Conservation (phyloP, 2,888 invertebrate species). For the Rosalia funebris region DNA sequence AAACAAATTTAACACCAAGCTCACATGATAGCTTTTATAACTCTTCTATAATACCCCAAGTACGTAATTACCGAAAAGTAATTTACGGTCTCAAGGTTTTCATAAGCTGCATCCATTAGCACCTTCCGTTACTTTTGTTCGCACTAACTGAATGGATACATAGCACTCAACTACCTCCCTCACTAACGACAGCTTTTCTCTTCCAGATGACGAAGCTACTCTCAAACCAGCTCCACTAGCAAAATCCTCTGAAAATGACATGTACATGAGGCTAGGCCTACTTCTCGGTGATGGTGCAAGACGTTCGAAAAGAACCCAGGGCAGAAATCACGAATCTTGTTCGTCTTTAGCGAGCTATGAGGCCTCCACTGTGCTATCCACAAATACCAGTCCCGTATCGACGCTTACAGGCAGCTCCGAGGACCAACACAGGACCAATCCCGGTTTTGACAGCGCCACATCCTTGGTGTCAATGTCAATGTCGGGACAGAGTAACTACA, state of each 20-base stretch:
- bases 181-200: constrained; percentile 6
- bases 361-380: constrained; percentile 73
- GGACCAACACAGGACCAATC: constrained; percentile 67
- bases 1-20: no score
- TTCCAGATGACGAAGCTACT: constrained; percentile 77
- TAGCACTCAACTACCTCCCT: background rate
- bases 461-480: constrained; percentile 82
- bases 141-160: constrained; percentile 26
- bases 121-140: constrained; percentile 8
- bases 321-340: constrained; percentile 65
- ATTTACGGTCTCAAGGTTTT: no score
- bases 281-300: constrained; percentile 77
- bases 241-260: constrained; percentile 77
- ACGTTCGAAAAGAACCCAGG: constrained; percentile 35
- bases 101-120: no score
- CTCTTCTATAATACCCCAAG: no score
- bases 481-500: constrained; percentile 82
- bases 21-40: no score
- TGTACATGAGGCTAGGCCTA: constrained; percentile 85
- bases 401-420: constrained; percentile 89
- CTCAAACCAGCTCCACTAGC: constrained; percentile 69
- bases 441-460: constrained; percentile 76
- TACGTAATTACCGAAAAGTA: no score
- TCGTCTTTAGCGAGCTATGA: constrained; percentile 69
- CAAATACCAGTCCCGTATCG: constrained; percentile 89